Percentiles rank a stretch among this genome's conserved stretches.
phyloP scores from a whole-genome alignment of 2,797 vertebrate genomes.

The Jordanella pulchra region DNA sequence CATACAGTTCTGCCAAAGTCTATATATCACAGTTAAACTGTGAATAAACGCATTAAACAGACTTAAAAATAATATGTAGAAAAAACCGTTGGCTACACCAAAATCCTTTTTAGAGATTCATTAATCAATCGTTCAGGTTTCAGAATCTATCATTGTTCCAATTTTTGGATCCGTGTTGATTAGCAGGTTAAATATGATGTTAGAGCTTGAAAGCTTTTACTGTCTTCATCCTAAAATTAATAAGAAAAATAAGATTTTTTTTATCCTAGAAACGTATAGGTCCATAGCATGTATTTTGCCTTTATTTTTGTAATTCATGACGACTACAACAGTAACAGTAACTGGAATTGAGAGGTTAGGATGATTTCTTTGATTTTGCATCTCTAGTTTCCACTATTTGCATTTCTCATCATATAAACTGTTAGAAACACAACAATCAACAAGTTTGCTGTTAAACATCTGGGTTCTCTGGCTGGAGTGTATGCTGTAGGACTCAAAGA shows the following conservation, averaged over 20 bases:
- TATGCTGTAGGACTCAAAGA: conserved; percentile 44
- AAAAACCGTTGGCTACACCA: background rate
- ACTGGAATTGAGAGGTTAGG: background rate
- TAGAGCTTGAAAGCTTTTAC: background rate
- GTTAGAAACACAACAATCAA: conserved; percentile 5
- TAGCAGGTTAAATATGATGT: background rate
- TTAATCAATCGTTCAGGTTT: background rate
- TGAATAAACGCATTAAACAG: background rate
- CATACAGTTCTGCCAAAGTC: background rate
- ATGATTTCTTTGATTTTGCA: background rate
- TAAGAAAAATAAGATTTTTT: background rate
- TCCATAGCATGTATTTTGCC: background rate
- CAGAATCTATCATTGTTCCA: background rate
- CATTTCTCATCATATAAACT: conserved; percentile 39
- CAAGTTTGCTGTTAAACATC: conserved; percentile 23
- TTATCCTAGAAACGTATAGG: background rate
- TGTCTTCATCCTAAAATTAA: background rate
- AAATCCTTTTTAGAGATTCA: background rate
- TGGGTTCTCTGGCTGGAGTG: conserved; percentile 36
- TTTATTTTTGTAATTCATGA: background rate
- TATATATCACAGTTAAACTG: background rate
- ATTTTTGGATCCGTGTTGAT: background rate
- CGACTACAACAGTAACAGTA: background rate
- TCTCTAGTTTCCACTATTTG: background rate
- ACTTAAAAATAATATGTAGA: background rate